phyloP scores from a whole-genome alignment of 1,140 invertebrate genomes.

The Brachionus paranguensis region DNA sequence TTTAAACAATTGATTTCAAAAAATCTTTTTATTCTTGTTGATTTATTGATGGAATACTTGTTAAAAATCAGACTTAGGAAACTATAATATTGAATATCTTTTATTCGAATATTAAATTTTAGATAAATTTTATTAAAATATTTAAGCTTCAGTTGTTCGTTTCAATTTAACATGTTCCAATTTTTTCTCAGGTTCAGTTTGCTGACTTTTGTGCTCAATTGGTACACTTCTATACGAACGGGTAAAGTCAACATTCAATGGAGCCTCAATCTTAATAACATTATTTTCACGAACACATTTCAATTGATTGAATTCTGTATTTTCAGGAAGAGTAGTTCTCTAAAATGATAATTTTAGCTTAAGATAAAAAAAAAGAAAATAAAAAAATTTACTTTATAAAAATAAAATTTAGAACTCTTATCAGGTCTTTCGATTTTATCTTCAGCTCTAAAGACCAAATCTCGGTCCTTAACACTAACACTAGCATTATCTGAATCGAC shows the following conservation, averaged over 20 bases:
- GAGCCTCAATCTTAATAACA: slow-evolving; percentile 6
- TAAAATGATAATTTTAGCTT: neutral
- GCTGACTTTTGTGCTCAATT: slow-evolving; percentile 34
- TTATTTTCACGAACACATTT: slow-evolving; percentile 36
- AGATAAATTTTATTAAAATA: neutral
- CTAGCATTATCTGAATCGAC: neutral
- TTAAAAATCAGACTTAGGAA: too few relatives aligned
- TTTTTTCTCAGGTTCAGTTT: neutral
- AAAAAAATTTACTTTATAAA: neutral
- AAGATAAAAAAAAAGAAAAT: neutral
- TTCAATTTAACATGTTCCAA: neutral
- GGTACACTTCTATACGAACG: slow-evolving; percentile 22
- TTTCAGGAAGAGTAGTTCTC: slow-evolving; percentile 35
- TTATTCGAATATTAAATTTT: neutral
- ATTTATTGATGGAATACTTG: too few relatives aligned
- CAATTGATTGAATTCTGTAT: slow-evolving; percentile 30
- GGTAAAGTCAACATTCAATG: slow-evolving; percentile 27
- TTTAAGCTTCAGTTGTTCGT: neutral
- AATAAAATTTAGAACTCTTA: slow-evolving; percentile 11
- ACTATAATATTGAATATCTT: too few relatives aligned
- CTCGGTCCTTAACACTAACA: slow-evolving; percentile 31
- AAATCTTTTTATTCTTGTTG: too few relatives aligned
- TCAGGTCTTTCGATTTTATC: slow-evolving; percentile 4
- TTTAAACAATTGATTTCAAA: too few relatives aligned
- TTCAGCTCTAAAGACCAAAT: slow-evolving; percentile 26